Evolutionary conservation across 2,888 invertebrate species (phyloP).

Genomic region (Spodoptera littoralis): DNA sequence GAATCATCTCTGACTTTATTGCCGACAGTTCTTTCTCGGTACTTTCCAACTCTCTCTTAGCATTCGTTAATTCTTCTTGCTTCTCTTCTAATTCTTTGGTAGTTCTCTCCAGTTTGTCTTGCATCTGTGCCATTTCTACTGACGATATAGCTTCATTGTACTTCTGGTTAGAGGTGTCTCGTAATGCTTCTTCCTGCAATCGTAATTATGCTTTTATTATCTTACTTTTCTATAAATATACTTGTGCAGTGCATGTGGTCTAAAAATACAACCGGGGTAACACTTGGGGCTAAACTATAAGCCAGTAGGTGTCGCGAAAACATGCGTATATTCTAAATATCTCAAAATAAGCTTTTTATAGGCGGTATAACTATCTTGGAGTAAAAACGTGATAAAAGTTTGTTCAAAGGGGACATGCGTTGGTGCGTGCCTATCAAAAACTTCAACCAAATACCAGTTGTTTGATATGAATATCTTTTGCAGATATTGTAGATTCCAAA

Average conservation of each 20-base stretch:
- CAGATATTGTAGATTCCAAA: conserved; percentile 88
- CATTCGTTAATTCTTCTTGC: conserved; percentile 72
- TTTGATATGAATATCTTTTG: conserved; percentile 90
- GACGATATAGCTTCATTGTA: conserved; percentile 84
- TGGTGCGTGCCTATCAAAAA: conserved; percentile 45
- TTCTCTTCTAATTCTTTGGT: conserved; percentile 77
- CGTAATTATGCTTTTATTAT: conserved; percentile 10
- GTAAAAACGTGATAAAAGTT: conserved; percentile 12
- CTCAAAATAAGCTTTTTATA: conserved; percentile 22
- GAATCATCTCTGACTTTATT: conserved; percentile 78
- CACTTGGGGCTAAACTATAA: conserved; percentile 7
- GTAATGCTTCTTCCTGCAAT: conserved; percentile 80
- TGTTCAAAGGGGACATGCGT: conserved; percentile 51
- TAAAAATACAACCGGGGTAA: background rate
- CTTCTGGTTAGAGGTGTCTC: conserved; percentile 83
- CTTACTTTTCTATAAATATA: background rate
- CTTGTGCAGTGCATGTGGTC: too few relatives aligned
- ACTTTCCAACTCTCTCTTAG: conserved; percentile 77
- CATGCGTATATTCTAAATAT: conserved; percentile 33
- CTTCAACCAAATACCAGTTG: conserved; percentile 85
- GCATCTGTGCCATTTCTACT: conserved; percentile 85
- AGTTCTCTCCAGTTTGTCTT: conserved; percentile 79
- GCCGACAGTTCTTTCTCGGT: conserved; percentile 83
- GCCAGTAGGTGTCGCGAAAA: conserved; percentile 7
- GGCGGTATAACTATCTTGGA: conserved; percentile 2